These are phyloP conservation scores for Thomomys bottae DNA, from an alignment of 2,113 vertebrate species.

Conservation along the genomic window DNA sequence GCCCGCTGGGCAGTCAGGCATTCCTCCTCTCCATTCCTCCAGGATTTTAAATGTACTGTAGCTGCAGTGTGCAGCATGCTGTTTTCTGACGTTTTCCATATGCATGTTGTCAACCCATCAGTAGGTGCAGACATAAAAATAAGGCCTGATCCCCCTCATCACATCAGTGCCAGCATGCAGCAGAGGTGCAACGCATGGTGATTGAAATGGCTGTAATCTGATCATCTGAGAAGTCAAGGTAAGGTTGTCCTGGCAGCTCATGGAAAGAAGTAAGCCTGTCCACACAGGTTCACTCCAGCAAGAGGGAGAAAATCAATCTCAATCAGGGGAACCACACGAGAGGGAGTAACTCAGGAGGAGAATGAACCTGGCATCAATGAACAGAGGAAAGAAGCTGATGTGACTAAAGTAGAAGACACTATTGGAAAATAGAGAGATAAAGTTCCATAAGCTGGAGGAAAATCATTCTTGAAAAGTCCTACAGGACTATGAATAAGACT, in stretches of 20 bases:
- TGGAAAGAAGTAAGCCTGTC: not conserved
- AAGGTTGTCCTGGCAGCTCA: not conserved
- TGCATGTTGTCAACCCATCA: not conserved
- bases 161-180: not conserved
- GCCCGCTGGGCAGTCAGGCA: not conserved
- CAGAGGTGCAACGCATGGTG: conserved; percentile 7
- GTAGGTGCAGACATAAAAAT: not conserved
- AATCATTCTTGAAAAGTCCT: not conserved
- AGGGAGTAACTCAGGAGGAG: not conserved
- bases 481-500: not conserved
- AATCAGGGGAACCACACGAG: not conserved
- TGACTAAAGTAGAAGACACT: not conserved
- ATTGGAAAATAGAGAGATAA: not conserved
- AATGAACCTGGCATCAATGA: not conserved
- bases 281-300: not conserved
- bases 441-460: not conserved
- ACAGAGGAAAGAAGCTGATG: not conserved
- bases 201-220: not conserved
- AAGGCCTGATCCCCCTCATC: not conserved
- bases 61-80: not conserved
- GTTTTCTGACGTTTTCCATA: not conserved
- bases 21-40: not conserved
- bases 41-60: not conserved
- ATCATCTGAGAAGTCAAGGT: not conserved
- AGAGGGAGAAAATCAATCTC: conserved; percentile 5